These are phyloP conservation scores for Rhynchopsitta pachyrhyncha DNA, from an alignment of 2,113 vertebrate genomes.

Conservation along the genomic window DNA sequence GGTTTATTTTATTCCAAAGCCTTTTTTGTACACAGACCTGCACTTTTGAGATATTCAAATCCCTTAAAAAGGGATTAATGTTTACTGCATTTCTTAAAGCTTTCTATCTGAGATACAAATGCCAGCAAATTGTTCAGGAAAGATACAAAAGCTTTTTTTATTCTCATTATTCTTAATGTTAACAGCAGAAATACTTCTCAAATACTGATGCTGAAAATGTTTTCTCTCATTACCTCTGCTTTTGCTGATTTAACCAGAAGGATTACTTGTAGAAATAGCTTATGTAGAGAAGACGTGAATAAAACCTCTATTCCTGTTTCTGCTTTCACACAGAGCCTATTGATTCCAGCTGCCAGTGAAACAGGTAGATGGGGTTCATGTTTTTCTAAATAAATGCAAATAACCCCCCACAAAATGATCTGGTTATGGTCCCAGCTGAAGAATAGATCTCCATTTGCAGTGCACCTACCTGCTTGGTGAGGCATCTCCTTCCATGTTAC, in stretches of 20 bases:
- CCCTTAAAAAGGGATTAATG: not conserved
- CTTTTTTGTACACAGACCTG: not conserved
- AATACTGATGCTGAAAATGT: not conserved
- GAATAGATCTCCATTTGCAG: not conserved
- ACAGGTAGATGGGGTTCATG: not conserved
- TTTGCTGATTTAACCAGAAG: not conserved
- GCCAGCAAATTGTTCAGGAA: not conserved
- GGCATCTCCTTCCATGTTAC: not conserved
- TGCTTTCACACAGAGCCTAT: not conserved
- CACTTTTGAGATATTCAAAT: not conserved
- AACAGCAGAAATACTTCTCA: not conserved
- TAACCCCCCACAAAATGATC: not conserved
- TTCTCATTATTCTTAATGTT: not conserved
- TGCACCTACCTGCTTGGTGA: not conserved
- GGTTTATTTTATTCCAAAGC: not conserved
- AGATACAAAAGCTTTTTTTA: not conserved
- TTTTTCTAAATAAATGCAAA: not conserved
- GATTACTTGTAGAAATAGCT: not conserved
- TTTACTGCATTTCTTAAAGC: not conserved
- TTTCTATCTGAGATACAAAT: not conserved
- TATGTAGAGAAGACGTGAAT: not conserved
- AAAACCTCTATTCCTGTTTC: not conserved
- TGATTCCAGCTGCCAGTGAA: not conserved
- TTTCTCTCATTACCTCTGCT: not conserved
- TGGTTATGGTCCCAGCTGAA: not conserved